Base-by-base conservation (phyloP, 2,797 vertebrate species). In the Cynodonichthys magdalenae region DNA sequence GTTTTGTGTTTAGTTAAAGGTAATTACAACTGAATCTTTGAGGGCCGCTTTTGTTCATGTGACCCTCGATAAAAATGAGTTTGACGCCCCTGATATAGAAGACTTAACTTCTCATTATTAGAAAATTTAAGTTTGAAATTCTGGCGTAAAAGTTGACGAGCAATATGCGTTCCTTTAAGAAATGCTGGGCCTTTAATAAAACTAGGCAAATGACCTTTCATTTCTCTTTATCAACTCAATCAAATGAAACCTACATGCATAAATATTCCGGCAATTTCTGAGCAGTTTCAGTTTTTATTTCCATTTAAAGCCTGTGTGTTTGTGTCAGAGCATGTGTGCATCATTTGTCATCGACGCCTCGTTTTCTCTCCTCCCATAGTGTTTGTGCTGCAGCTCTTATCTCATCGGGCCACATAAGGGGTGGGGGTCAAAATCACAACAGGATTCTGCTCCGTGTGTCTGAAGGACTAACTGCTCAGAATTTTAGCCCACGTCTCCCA, bases 331-430 rank as follows among this genome's bases (percentile, higher is more conserved):
- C 5, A 31, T 71, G 69, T 71, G 62, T 53, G 65, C 5, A 5
- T 73, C 74, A 73, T 87, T 79, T 69, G 80, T 90, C 86, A 84
- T 24, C 34, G 0, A 15, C 29, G 66, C 77, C 78, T 85, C 85
- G 87, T 87, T 77, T 82, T 72, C 59, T 53, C 65, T 75, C 56
- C 79, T 70, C 68, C 81, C 69, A 5, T 45, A 59, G 53, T 87
- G 86, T 87, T 87, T 79, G 83, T 89, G 80, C 86, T 87, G 83
- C 45, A 50, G 84, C 61, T 81, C 60, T 77, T 83, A 86, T 85
- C 83, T 84, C 79, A 85, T 84, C 18, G 6, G 67, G 53, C 75
- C 65, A 70, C 72, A 59, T 77, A 59, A 3, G 36, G 31, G 63
- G 60, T 24, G 2, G 3, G 81, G 86, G 84, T 87, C 84, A 89